Evolutionary conservation across 2,888 invertebrate genomes (phyloP), one percentile per base, ranked within the genome.

Genomic region (Drosophila sordidula): DNA sequence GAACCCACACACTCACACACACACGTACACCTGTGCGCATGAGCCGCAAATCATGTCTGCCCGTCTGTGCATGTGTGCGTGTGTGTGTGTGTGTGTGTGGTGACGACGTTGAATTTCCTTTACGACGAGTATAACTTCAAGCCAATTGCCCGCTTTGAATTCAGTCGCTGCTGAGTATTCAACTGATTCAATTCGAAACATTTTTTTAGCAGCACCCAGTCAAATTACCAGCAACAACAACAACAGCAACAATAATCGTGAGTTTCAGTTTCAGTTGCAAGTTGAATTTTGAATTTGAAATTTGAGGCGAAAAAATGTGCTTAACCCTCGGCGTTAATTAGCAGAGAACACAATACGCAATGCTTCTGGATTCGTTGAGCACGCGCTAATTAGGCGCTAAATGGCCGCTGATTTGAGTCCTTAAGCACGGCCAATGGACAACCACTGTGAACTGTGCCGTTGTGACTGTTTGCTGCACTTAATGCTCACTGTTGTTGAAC

Each of bases 91-190:
- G 51, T 67, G 54, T 68, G 49, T 63, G 62, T 45, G 64, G 32
- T 70, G 64, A 57, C 70, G 67, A 45, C 72, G 63, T 45, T 73
- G 69, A 78, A 80, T 82, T 82, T 82, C 87, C 85, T 83, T 87
- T 70, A 64, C 70, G 74, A 66, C 85, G 79, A 77, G 79, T 90
- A 90, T 90, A 90, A 90, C 90, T 90, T 89, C 76, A 78, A 82
- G 86, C 78, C 79, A 84, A 79, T 85, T 85, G 80, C 67, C 57
- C 77, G 78, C 77, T 85, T 87, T 73, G 73, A 75, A 76, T 87
- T 91, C 87, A 91, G 91, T 91, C 79, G 86, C 66, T 80, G 89
- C 80, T 90, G 85, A 85, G 87, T 87, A 80, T 83, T 89, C 90
- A 86, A 75, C 89, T 69, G 80, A 86, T 80, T 77, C 90, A 75